Base-by-base conservation (phyloP, 2,113 vertebrate genomes). In the Heterotis niloticus region DNA sequence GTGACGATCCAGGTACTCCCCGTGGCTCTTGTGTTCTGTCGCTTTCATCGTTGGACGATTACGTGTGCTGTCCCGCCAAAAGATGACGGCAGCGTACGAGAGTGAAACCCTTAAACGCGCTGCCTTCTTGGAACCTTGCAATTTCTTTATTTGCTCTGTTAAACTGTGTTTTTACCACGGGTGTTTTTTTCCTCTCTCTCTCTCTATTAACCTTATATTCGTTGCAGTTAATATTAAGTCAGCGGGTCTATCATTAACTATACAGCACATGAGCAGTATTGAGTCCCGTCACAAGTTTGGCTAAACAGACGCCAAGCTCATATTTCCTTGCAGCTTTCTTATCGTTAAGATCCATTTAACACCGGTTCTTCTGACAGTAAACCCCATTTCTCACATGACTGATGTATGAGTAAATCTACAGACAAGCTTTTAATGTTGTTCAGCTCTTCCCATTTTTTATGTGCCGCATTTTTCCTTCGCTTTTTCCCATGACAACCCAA, bases 291-390 rank as follows among this genome's bases (percentile, higher is more conserved):
- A 75, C 56, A 56, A 56, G 18, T 75, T 14, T 17, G 20, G 60
- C 60, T 17, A 16, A 75, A 64, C 56, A 60, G 59, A 64, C 7
- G 59, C 26, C 18, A 62, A 26, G 54, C 72, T 75, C 9, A 24
- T 5, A 34, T 75, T 64, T 64, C 74, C 59, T 75, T 62, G 73
- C 11, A 20, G 26, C 74, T 18, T 75, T 26, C 10, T 11, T 64
- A 44, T 74, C 52, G 54, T 74, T 74, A 13, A 59, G 52, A 74
- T 74, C 24, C 51, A 74, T 74, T 74, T 74, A 74, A 74, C 54
- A 57, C n/a, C 54, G 23, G 71, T 7, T 73, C 52, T 73, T 24
- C 52, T 57, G 28, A 26, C 18, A 11, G 10, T 5, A 18, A 64
- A 18, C 56, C 59, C 23, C 52, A 28, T 60, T 62, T 12, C 26